Evolutionary conservation across 2,888 invertebrate species (phyloP), one percentile per base, ranked within the genome.

Genomic region (Hybos culiciformis): DNA sequence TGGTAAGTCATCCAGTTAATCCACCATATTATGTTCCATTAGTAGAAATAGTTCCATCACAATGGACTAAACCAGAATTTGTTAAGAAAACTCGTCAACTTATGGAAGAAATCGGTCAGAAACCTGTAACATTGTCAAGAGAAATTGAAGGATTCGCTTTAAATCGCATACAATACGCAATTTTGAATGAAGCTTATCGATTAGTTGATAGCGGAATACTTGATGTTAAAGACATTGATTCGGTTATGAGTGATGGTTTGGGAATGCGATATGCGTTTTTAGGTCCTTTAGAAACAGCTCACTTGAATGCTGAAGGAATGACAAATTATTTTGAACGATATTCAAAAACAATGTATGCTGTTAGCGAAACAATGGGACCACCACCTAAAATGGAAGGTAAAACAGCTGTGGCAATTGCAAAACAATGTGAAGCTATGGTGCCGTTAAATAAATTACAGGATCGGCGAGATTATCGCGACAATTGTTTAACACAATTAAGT

Each of bases 201-300:
- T 70, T 96, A 39, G 83, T 94, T 0, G 74, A 80, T 45, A 83
- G 82, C 50, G 86, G 83, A 17, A 72, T 94, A n/a, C 71, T 96
- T 14, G 76, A 78, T 57, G 90, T 86, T 0, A 77, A 82, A 53
- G 96, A 96, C 59, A 73, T 93, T 4, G 96, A 97, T 58, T 83
- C 81, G 54, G 91, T 94, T 1, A 93, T 94, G 77, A 85, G 85
- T 1, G 86, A 90, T 60, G 96, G 96, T 9, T 74, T 97, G 31
- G 96, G 94, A 11, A 84, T 88, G 76, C 75, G 96, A 39, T 97
- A 96, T 60, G 94, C 94, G 7, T 96, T 96, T 68, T 73, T 94
- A 46, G 97, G 97, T 4, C 84, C 92, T 0, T 68, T 94, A 49
- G 93, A 94, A 70, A 91, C 92, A 0, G 86, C 88, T 0, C 93